These are phyloP conservation scores for Gonatopus flavifemur DNA, from an alignment of 1,140 invertebrate species.

Conservation along the genomic window DNA sequence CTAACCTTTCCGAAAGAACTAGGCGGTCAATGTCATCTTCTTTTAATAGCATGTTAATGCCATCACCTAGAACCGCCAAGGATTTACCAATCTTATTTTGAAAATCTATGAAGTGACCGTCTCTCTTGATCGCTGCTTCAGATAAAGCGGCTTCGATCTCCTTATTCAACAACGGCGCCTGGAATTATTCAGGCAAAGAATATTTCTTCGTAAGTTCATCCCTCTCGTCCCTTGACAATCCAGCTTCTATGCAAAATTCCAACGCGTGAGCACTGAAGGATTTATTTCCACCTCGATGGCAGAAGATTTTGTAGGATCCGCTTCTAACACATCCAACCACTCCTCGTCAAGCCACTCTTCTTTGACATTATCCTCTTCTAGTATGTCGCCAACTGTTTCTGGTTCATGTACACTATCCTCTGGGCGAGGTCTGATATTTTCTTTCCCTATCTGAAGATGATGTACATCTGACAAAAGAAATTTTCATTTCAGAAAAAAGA, in stretches of 20 bases:
- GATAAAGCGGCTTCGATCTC: slow-evolving; percentile 1
- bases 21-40: slow-evolving; percentile 19
- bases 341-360: too few relatives aligned
- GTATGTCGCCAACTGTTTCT: too few relatives aligned
- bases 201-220: slow-evolving; percentile 9
- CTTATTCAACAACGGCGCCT: slow-evolving; percentile 9
- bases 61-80: slow-evolving; percentile 5
- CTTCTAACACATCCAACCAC: slow-evolving; percentile 12
- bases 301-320: slow-evolving; percentile 13
- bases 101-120: slow-evolving; percentile 1
- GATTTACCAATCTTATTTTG: slow-evolving; percentile 5
- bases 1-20: slow-evolving; percentile 13
- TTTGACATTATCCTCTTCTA: too few relatives aligned
- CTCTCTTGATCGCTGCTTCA: slow-evolving; percentile 11
- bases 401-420: too few relatives aligned
- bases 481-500: too few relatives aligned
- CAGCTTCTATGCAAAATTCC: slow-evolving; percentile 12
- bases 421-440: too few relatives aligned
- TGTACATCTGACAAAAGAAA: too few relatives aligned
- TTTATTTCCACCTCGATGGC: slow-evolving; percentile 12
- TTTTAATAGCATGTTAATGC: slow-evolving; percentile 1
- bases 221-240: slow-evolving; percentile 6
- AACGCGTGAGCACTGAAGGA: slow-evolving; percentile 5
- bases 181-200: slow-evolving; percentile 1
- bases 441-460: too few relatives aligned